These are phyloP conservation scores for Lamellibrachia satsuma DNA, from an alignment of 2,888 invertebrate genomes.

Conservation along the genomic window DNA sequence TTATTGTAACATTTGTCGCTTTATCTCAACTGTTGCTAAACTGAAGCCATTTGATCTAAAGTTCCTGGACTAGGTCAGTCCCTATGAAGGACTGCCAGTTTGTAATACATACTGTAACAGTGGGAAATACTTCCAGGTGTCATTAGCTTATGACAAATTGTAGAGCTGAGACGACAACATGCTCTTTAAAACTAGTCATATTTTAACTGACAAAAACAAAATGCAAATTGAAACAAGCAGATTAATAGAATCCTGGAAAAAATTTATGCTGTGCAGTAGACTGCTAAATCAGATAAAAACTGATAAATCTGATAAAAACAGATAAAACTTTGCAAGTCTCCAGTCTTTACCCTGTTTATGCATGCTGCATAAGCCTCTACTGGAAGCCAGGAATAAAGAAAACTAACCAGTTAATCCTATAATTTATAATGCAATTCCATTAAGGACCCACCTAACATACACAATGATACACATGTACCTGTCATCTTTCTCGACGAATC, in stretches of 20 bases:
- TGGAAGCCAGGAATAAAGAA: no score
- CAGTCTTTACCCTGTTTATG: no score
- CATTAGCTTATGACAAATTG: neutral
- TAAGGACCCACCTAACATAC: no score
- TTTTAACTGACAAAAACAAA: neutral
- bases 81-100: neutral
- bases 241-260: neutral
- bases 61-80: no score
- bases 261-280: neutral
- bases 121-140: neutral
- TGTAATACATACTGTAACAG: neutral
- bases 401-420: no score
- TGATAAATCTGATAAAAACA: no score
- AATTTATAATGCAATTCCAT: no score
- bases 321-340: no score
- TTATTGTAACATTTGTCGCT: neutral
- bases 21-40: neutral
- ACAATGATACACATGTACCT: no score
- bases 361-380: no score
- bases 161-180: neutral
- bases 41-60: neutral
- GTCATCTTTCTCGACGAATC: no score
- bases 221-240: neutral
- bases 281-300: neutral
- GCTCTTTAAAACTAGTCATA: no score